phyloP scores from a whole-genome alignment of 2,888 invertebrate species.

The Dolomedes plantarius region DNA sequence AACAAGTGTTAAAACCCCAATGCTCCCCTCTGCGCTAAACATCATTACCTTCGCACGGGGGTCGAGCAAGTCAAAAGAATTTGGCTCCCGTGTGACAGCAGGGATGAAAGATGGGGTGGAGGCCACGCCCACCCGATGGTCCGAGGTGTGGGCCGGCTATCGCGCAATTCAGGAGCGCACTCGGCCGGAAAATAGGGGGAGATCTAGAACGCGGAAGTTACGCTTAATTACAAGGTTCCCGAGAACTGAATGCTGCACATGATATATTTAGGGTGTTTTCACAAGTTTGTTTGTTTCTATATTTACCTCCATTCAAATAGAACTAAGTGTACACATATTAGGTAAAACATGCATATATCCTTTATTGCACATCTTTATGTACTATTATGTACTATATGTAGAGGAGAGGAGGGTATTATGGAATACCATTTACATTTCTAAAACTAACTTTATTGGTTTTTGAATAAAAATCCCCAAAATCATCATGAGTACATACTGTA shows the following conservation, averaged over 20 bases:
- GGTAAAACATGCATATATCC: too few relatives aligned
- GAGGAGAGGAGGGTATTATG: too few relatives aligned
- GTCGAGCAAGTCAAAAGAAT: not conserved
- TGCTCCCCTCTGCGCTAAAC: not conserved
- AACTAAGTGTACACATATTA: too few relatives aligned
- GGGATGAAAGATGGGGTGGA: constrained; percentile 2
- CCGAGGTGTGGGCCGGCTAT: not conserved
- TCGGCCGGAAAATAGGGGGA: not conserved
- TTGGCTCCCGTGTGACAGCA: constrained; percentile 1
- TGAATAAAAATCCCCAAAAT: too few relatives aligned
- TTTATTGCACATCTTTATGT: too few relatives aligned
- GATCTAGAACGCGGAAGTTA: not conserved
- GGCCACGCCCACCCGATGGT: not conserved
- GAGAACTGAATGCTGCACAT: not conserved
- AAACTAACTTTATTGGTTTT: too few relatives aligned
- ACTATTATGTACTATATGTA: too few relatives aligned
- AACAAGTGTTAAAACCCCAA: not conserved
- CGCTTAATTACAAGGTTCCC: not conserved
- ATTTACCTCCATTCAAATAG: not conserved
- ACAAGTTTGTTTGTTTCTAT: not conserved
- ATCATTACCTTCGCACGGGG: not conserved
- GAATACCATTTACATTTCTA: too few relatives aligned
- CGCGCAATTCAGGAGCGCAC: not conserved
- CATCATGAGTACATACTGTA: too few relatives aligned
- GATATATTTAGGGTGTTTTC: not conserved